phyloP scores from a whole-genome alignment of 2,797 vertebrate genomes.

The Lacerta bilineata region DNA sequence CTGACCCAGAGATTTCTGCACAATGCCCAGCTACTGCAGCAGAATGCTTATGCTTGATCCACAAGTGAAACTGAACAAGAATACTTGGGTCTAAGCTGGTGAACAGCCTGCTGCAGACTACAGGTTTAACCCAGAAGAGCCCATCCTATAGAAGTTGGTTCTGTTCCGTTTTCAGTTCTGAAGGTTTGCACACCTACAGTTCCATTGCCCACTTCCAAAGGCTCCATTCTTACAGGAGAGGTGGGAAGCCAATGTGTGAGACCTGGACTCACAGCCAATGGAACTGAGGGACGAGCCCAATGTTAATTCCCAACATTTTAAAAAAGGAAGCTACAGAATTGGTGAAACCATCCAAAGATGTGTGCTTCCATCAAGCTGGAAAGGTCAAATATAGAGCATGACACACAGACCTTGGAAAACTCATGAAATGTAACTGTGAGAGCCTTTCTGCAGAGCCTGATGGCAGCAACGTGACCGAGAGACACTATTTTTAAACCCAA shows the following conservation, averaged over 20 bases:
- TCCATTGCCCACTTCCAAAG: not conserved
- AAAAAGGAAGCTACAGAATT: conserved; percentile 1
- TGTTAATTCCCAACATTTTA: not conserved
- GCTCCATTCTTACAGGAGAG: not conserved
- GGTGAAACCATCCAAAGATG: not conserved
- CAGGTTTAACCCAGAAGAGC: not conserved
- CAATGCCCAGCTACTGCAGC: conserved; percentile 74
- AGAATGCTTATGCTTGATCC: not conserved
- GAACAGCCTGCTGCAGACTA: not conserved
- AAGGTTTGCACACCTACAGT: not conserved
- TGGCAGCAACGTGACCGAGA: not conserved
- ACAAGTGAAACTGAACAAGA: conserved; percentile 7
- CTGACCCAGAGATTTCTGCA: conserved; percentile 47
- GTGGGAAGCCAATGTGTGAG: not conserved
- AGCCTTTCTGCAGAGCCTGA: not conserved
- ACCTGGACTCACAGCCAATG: not conserved
- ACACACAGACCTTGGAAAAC: not conserved
- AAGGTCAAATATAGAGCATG: not conserved
- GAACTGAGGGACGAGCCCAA: not conserved
- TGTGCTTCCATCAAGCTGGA: not conserved
- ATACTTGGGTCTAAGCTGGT: not conserved
- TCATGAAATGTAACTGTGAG: not conserved
- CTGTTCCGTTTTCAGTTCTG: not conserved
- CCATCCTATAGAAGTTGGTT: not conserved
- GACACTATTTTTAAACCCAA: not conserved